Evolutionary conservation across 2,888 invertebrate species (phyloP).

Genomic region (Chydorus sphaericus): DNA sequence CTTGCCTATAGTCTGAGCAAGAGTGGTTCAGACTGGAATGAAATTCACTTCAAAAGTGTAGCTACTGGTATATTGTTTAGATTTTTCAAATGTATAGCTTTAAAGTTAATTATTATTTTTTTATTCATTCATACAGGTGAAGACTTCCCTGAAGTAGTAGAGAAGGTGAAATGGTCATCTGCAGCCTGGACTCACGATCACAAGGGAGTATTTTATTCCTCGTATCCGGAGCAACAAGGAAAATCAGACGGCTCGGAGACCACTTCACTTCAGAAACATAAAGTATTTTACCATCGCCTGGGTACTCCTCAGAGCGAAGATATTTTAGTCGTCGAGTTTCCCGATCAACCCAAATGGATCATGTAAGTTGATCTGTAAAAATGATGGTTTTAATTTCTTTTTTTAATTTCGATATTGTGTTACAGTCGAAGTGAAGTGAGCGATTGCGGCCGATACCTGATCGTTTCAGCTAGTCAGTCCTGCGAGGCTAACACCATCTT

Average conservation of each 20-base stretch:
- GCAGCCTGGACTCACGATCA: conserved; percentile 92
- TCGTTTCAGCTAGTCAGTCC: conserved; percentile 68
- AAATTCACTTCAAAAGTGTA: conserved; percentile 66
- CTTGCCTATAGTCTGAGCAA: conserved; percentile 83
- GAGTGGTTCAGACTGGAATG: conserved; percentile 94
- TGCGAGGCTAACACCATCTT: conserved; percentile 83
- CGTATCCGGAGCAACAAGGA: conserved; percentile 64
- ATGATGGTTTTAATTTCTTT: conserved; percentile 6
- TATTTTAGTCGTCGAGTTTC: conserved; percentile 73
- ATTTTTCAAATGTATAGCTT: too few species aligned
- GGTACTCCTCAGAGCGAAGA: conserved; percentile 76
- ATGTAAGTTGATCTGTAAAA: conserved; percentile 43
- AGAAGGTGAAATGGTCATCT: conserved; percentile 80
- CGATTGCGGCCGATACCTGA: conserved; percentile 78
- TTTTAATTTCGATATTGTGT: neutral
- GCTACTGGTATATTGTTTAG: conserved; percentile 47
- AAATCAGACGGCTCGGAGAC: conserved; percentile 88
- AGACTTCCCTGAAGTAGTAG: conserved; percentile 75
- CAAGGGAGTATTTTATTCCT: conserved; percentile 84
- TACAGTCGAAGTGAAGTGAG: conserved; percentile 66
- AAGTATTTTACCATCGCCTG: conserved; percentile 79
- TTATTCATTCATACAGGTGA: conserved; percentile 38
- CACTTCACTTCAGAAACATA: conserved; percentile 71
- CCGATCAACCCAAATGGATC: conserved; percentile 74
- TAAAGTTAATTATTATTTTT: conserved; percentile 10